Evolutionary conservation across 2,113 vertebrate genomes (phyloP).

Genomic region (Brachionichthys hirsutus): DNA sequence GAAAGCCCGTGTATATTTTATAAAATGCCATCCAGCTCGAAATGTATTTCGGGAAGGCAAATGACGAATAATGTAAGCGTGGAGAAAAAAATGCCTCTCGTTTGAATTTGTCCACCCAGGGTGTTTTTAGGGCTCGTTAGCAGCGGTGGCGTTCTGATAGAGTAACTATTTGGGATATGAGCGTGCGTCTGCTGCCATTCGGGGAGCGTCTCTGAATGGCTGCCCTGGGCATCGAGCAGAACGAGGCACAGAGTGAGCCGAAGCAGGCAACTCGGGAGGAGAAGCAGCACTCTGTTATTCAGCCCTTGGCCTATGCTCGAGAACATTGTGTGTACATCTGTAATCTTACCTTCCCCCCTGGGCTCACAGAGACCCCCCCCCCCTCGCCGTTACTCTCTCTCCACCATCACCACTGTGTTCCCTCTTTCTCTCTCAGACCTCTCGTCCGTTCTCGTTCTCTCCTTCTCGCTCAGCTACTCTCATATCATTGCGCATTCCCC

Average conservation of each 20-base stretch:
- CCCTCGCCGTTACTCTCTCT: conserved; percentile 8
- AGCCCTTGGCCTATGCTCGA: conserved; percentile 72
- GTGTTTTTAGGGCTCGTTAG: conserved; percentile 45
- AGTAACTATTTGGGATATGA: conserved; percentile 61
- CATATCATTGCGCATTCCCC: conserved; percentile 53
- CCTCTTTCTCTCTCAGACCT: conserved; percentile 25
- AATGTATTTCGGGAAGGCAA: conserved; percentile 9
- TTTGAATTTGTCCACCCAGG: conserved; percentile 23
- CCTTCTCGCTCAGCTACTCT: conserved; percentile 34
- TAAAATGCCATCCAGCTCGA: conserved; percentile 3
- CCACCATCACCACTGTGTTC: conserved; percentile 21
- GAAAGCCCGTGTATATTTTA: neutral
- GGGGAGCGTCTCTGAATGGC: conserved; percentile 67
- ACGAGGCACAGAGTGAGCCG: conserved; percentile 65
- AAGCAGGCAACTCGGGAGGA: conserved; percentile 63
- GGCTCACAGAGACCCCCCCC: conserved; percentile 36
- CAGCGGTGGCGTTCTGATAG: conserved; percentile 45
- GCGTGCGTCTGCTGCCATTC: conserved; percentile 45
- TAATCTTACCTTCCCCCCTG: conserved; percentile 71
- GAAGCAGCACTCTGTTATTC: conserved; percentile 69
- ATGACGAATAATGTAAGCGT: conserved; percentile 23
- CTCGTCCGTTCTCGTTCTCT: conserved; percentile 12
- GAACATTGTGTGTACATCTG: conserved; percentile 76
- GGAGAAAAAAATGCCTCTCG: conserved; percentile 20
- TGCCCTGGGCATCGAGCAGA: conserved; percentile 68